Evolutionary conservation across 2,888 invertebrate genomes (phyloP), one percentile per base, ranked within the genome.

Genomic region (Portevinia maculata): DNA sequence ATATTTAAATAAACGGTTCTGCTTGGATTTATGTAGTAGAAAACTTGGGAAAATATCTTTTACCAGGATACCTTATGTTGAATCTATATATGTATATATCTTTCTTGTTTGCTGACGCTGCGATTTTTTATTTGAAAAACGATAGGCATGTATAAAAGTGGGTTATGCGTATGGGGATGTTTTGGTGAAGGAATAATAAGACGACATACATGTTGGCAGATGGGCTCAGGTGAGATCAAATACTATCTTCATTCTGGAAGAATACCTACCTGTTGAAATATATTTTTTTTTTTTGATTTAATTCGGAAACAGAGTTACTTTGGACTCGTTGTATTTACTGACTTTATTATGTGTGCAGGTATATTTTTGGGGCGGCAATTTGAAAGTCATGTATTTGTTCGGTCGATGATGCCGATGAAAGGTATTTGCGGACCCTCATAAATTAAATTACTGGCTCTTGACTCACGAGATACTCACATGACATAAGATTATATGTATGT

Each of bases 181-280:
- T 17, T 37, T 57, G 60, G 44, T 48, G 41, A 64, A 32, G 39
- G 64, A 48, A 65, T 74, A 65, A 79, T 46, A 53, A 60, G 59
- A 65, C 60, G 34, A 60, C 59, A 67, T 67, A 65, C 57, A 73
- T 9, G 60, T 53, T 67, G 73, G 59, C 73, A 73, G 59, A 62
- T 79, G 60, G 67, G 79, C 41, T 79, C 67, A 55, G 41, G 39
- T 8, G 74, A 67, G 48, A 79, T 73, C 79, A 74, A 73, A 79
- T 74, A 79, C 73, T 74, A 60, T 65, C 39, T 65, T 70, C 24
- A 8, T 15, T 53, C 15, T 24, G 39, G 48, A 53, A 53, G 53
- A 46, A 48, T 73, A 65, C 73, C 67, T 67, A 79, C 79, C 79
- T 79, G 73, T 74, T 79, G 79, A 69, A 55, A 59, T 39, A 44